Conservation (phyloP, 2,888 invertebrate genomes). For the Meloe dianella region DNA sequence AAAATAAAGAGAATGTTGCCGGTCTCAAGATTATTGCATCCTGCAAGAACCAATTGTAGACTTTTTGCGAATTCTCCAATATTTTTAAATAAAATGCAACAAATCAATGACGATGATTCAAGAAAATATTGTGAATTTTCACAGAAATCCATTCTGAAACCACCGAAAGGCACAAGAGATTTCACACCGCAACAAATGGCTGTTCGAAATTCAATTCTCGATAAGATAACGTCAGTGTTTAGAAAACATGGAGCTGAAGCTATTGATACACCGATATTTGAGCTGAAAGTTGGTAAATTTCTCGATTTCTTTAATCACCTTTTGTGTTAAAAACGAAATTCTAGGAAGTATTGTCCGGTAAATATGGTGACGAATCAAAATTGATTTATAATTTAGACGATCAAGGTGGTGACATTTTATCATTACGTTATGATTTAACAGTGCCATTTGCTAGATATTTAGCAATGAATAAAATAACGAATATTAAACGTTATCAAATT, state of each 20-base stretch:
- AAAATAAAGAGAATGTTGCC: no score
- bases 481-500: slow-evolving; percentile 96
- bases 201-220: slow-evolving; percentile 82
- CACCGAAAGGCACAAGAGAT: slow-evolving; percentile 93
- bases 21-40: no score
- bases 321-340: no score
- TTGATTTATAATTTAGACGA: slow-evolving; percentile 98
- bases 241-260: slow-evolving; percentile 97
- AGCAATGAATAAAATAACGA: slow-evolving; percentile 95
- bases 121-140: no score
- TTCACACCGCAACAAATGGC: slow-evolving; percentile 96
- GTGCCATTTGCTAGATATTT: slow-evolving; percentile 97
- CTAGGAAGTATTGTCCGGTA: slow-evolving; percentile 95
- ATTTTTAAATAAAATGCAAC: no score
- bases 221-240: slow-evolving; percentile 87
- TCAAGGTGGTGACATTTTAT: slow-evolving; percentile 97
- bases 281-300: slow-evolving; percentile 76
- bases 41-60: no score
- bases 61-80: no score
- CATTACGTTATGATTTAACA: slow-evolving; percentile 95
- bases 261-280: slow-evolving; percentile 98
- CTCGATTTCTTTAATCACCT: slow-evolving; percentile 1
- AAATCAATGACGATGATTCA: no score
- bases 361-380: slow-evolving; percentile 99
- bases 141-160: slow-evolving; percentile 86